Base-by-base conservation (phyloP, 2,113 vertebrate genomes). In the Bucco capensis region DNA sequence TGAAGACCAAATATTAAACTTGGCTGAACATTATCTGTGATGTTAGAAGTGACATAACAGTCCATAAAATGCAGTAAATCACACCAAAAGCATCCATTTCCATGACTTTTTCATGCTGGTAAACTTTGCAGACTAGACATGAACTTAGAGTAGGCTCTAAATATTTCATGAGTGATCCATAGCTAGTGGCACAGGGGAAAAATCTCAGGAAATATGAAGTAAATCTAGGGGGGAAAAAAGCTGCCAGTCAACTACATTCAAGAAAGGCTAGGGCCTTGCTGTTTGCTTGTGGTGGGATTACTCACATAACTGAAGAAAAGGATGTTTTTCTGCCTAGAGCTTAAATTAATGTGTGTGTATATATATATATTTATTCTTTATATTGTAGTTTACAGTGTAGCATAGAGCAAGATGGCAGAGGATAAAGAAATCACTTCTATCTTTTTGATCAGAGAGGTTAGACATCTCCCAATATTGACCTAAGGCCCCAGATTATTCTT, bases 1-100 rank as follows among this genome's bases (percentile, higher is more conserved):
- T 89, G 19, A 66, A 77, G 46, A 51, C 47, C 82, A 84, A 93
- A n/a, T 71, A 83, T 92, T 79, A 87, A 95, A 67, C 46, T 31
- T 92, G 27, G 15, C 25, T 67, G 53, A 84, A 78, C 44, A 19
- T 61, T 49, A 38, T 50, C 64, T 58, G 28, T 56, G 74, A 37
- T 31, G 37, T 31, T 90, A 6, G 38, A 93, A 91, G 72, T 40
- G 33, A 46, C 44, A 73, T 54, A 90, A 73, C 16, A 82, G 58
- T 71, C 37, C 25, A 82, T 76, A 82, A 96, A 83, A 47, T 33
- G 12, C 25, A 83, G 46, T 81, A 89, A 93, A 75, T 91, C 47
- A 70, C 31, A 40, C 37, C 42, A 83, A 61, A 54, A 57, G 5
- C 51, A 60, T 54, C 22, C 8, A 19, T 90, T 83, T 87, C 42